Base-by-base conservation (phyloP, 2,797 vertebrate species). In the Phrynocephalus vlangalii region DNA sequence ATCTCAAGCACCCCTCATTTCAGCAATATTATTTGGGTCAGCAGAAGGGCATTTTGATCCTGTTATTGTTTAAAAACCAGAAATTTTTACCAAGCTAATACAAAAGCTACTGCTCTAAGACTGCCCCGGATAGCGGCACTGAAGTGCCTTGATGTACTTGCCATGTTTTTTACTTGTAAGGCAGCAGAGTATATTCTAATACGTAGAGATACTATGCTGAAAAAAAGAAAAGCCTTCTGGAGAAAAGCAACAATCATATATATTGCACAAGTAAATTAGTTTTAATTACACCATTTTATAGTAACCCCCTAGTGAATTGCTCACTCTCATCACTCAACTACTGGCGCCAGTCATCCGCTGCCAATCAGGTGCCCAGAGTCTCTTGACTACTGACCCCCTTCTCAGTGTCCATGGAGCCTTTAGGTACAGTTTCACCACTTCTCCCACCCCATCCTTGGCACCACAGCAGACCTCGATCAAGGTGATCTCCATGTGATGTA, bases 201-300 rank as follows among this genome's bases (percentile, higher is more conserved):
- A 82, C n/a, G 81, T 1, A 22, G 67, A n/a, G 9, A 56, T 11
- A 71, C 68, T 8, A 73, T 56, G 48, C 68, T 30, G 73, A 83
- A 60, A 60, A 73, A 33, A 60, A 20, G 38, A 38, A 75, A 38
- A 38, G 11, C 30, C 26, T 85, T 68, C 28, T 85, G 38, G 20
- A 85, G 79, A 72, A 73, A n/a, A 68, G n/a, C 66, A 70, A 38
- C 30, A 71, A 24, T 79, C n/a, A 60, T 30, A n/a, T n/a, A 84
- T 20, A n/a, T 85, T 77, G 26, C 20, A 10, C 33, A 79, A 79
- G 20, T 52, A 78, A 70, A 79, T 79, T 24, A 33, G 76, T 52
- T 78, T 15, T 71, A 56, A 71, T 50, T 85, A 85, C 30, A 50
- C 44, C 11, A 50, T 38, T 44, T 33, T 60, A 71, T 26, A 79